phyloP scores from a whole-genome alignment of 2,888 invertebrate species.

The Synergus umbraculus region DNA sequence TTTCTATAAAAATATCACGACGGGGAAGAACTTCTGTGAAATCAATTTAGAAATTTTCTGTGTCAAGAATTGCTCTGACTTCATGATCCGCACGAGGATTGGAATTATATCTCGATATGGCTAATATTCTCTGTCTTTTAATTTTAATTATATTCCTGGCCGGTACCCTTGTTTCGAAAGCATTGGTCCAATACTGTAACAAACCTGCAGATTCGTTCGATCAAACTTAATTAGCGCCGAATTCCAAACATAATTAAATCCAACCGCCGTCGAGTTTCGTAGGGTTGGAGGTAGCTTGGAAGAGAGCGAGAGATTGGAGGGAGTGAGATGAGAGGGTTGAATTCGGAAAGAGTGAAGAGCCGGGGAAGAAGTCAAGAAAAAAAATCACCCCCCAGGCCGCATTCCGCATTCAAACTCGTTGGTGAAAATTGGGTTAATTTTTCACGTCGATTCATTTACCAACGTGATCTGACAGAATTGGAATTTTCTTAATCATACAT shows the following conservation, averaged over 20 bases:
- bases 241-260: conserved; percentile 75
- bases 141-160: conserved; percentile 67
- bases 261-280: conserved; percentile 65
- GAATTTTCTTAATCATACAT: background rate
- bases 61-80: too few relatives aligned
- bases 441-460: background rate
- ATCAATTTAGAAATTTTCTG: background rate
- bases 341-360: conserved; percentile 2
- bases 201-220: conserved; percentile 74
- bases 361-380: background rate
- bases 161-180: conserved; percentile 70
- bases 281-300: conserved; percentile 53
- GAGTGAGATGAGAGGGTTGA: conserved; percentile 26
- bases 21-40: background rate
- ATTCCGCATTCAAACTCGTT: conserved; percentile 29
- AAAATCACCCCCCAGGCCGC: conserved; percentile 12
- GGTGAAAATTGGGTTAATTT: conserved; percentile 26
- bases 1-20: too few relatives aligned
- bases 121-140: conserved; percentile 64
- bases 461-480: conserved; percentile 7
- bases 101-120: conserved; percentile 44
- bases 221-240: conserved; percentile 74
- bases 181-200: conserved; percentile 69
- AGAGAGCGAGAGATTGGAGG: conserved; percentile 39
- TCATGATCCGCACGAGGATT: background rate